Evolutionary conservation across 2,113 vertebrate species (phyloP), one percentile per base, ranked within the genome.

Genomic region (Carollia perspicillata): DNA sequence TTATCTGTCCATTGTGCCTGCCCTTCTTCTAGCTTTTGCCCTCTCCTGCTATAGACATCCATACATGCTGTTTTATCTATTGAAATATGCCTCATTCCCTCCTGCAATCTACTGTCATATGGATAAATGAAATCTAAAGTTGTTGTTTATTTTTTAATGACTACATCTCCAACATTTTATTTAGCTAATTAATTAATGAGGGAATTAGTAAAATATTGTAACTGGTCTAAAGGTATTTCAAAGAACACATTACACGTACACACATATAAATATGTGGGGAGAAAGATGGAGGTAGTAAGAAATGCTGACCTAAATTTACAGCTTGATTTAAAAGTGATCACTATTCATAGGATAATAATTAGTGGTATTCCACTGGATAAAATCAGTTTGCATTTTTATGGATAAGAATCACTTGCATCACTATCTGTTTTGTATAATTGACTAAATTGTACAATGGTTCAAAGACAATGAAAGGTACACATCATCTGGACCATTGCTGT

Each of bases 251-350:
- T 60, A 60, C 26, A 75, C 13, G 42, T 0, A 58, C 22, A 58
- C 26, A 51, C 13, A 28, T 51, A 18, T 78, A 6, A 6, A 51
- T 17, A 2, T 6, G 28, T 10, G 8, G 53, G 28, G 6, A 53
- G 28, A 68, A 16, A 87, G 9, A 87, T 5, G 18, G 65, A 78
- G 13, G 3, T 30, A 75, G 30, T 77, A 13, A 71, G 16, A 26
- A 72, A 63, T 18, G 44, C 18, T 44, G 8, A 89, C 72, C 58
- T 81, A 8, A 58, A 47, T 89, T 79, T 93, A 92, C 3, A 77
- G 87, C 69, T 86, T 77, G 7, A 85, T 65, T n/a, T 77, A 51
- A 96, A 94, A 84, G 6, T 69, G 20, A 75, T 84, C n/a, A 47
- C 16, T 66, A 83, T 47, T 10, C 40, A 78, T 0, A 84, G 8